Base-by-base conservation (phyloP, 2,113 vertebrate genomes). In the Anhinga rufa region DNA sequence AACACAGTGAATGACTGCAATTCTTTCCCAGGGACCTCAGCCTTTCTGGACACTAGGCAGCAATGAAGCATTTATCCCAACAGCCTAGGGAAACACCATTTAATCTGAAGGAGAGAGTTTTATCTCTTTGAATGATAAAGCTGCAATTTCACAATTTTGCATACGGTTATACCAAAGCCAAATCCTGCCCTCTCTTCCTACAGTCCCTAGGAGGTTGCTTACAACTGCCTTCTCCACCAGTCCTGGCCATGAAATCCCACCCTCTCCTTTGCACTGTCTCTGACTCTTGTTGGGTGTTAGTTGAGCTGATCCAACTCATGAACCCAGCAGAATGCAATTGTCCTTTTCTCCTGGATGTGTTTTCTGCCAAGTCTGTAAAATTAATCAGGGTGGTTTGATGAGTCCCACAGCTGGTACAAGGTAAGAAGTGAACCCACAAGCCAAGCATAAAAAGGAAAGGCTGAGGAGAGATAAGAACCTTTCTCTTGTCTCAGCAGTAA, bases 251-350 rank as follows among this genome's bases (percentile, higher is more conserved):
- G 14, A 36, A 88, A 68, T 44, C 52, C 42, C 55, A 16, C 16
- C n/a, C 31, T 71, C 32, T 74, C 51, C 34, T 65, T 64, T 86
- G 44, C 61, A 42, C 22, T 10, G 7, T 11, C 24, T 65, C 54
- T 78, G 14, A 65, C 26, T 70, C 21, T 34, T 10, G 4, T 2
- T 60, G 13, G 8, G 8, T 28, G 6, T 55, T 20, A 51, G 12
- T 2, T 60, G 57, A 78, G 22, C 38, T 0, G 0, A 75, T 34
- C 44, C 29, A 55, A 18, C 32, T 51, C 3, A 0, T 18, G n/a
- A 84, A 70, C 4, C 13, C 15, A 29, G 26, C 10, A 76, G 32
- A 42, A 82, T 20, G 29, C 12, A 38, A 52, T 2, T 55, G 18
- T 57, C 16, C 26, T 61, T 71, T 92, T 75, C 32, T 89, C 48